Conservation (phyloP, 1,140 invertebrate genomes). For the Triops cancriformis region DNA sequence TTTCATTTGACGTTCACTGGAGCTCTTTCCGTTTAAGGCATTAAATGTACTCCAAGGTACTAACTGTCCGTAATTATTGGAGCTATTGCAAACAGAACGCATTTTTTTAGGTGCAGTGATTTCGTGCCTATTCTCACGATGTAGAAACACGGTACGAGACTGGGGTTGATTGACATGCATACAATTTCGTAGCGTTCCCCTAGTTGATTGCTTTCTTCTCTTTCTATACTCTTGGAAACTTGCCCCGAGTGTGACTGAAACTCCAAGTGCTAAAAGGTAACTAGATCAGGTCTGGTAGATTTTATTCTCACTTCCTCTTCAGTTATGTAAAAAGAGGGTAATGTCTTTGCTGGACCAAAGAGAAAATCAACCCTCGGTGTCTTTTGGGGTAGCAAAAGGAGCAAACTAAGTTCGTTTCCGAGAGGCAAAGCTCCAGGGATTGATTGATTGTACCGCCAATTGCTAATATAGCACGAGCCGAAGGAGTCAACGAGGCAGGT, state of each 20-base stretch:
- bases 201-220: background rate
- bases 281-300: background rate
- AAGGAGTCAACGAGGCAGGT: conserved; percentile 4
- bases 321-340: background rate
- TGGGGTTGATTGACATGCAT: no score
- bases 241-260: background rate
- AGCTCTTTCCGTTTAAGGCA: no score
- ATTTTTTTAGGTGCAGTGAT: no score
- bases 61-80: no score
- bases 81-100: no score
- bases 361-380: background rate
- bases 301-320: background rate
- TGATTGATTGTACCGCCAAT: conserved; percentile 10
- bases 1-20: no score
- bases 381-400: background rate
- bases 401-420: background rate
- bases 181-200: background rate
- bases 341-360: background rate
- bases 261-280: background rate
- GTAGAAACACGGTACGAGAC: no score
- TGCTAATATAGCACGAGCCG: background rate
- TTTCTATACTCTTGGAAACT: background rate
- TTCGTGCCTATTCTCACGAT: no score
- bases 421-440: background rate
- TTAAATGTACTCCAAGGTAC: no score